Evolutionary conservation across 1,140 invertebrate species (phyloP).

Genomic region (Meloidogyne exigua): DNA sequence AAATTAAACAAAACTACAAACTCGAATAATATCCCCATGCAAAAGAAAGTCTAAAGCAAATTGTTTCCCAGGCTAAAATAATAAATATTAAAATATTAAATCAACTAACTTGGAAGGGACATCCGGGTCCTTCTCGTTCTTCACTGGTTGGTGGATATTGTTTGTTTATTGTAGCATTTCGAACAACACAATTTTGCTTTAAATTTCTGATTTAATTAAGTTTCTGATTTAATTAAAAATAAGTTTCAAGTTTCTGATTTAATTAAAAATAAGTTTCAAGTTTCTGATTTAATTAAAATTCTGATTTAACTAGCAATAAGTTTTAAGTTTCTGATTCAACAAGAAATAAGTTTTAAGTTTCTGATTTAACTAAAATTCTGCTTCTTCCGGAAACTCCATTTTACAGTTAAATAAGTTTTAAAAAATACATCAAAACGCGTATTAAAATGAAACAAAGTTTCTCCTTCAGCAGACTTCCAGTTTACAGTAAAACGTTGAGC

Average conservation of each 20-base stretch:
- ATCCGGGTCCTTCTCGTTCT: constrained; percentile 22
- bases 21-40: constrained; percentile 21
- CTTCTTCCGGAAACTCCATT: too few species aligned
- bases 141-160: constrained; percentile 26
- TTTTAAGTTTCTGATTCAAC: not conserved
- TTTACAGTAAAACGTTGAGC: constrained; percentile 28
- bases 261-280: too few species aligned
- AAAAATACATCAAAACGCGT: constrained; percentile 24
- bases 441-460: constrained; percentile 31
- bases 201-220: not conserved
- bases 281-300: constrained; percentile 2
- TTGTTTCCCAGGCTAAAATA: constrained; percentile 15
- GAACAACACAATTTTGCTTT: constrained; percentile 33
- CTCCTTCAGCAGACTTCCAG: constrained; percentile 5
- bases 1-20: not conserved
- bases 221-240: not conserved
- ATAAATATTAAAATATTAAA: not conserved
- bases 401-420: too few species aligned
- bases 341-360: not conserved
- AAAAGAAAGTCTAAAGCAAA: constrained; percentile 31
- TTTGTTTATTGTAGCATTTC: constrained; percentile 23
- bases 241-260: too few species aligned
- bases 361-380: not conserved
- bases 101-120: constrained; percentile 16
- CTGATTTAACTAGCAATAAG: too few species aligned